Percentiles rank a stretch among this genome's conserved stretches.
These are phyloP conservation scores for Solea solea DNA, from an alignment of 2,113 vertebrate genomes.

Conservation along the genomic window DNA sequence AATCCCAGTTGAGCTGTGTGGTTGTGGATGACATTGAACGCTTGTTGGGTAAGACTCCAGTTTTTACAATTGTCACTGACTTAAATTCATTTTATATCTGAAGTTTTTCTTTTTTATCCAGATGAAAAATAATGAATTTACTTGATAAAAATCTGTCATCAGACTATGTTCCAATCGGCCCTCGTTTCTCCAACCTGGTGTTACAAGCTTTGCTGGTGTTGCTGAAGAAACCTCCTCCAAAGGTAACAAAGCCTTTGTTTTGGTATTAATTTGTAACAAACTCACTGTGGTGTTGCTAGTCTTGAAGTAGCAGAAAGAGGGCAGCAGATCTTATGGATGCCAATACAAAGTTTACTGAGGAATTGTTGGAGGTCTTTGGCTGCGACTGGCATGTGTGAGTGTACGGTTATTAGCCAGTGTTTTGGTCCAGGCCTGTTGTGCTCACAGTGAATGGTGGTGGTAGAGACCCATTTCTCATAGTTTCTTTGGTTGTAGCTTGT, in stretches of 20 bases:
- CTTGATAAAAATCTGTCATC: not conserved
- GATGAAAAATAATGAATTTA: not conserved
- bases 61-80: no score
- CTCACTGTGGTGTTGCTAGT: constrained; percentile 29
- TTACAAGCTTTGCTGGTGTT: constrained; percentile 94
- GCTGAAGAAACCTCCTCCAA: constrained; percentile 94
- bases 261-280: not conserved
- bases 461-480: constrained; percentile 72
- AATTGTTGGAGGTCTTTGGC: constrained; percentile 55
- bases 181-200: constrained; percentile 96
- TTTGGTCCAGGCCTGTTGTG: constrained; percentile 66
- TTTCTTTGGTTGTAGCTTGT: constrained; percentile 59
- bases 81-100: no score
- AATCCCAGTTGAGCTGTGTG: constrained; percentile 97
- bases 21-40: constrained; percentile 97
- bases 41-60: constrained; percentile 86
- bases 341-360: constrained; percentile 26
- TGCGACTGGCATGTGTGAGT: constrained; percentile 61
- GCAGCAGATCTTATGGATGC: constrained; percentile 73
- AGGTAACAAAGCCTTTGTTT: constrained; percentile 78
- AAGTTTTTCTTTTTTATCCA: not conserved
- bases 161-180: constrained; percentile 98
- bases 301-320: constrained; percentile 70
- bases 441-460: constrained; percentile 66
- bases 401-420: constrained; percentile 69